Percentiles rank a stretch among this genome's conserved stretches.
Evolutionary conservation across 2,797 vertebrate genomes (phyloP).

Genomic region (Meda fulgida): DNA sequence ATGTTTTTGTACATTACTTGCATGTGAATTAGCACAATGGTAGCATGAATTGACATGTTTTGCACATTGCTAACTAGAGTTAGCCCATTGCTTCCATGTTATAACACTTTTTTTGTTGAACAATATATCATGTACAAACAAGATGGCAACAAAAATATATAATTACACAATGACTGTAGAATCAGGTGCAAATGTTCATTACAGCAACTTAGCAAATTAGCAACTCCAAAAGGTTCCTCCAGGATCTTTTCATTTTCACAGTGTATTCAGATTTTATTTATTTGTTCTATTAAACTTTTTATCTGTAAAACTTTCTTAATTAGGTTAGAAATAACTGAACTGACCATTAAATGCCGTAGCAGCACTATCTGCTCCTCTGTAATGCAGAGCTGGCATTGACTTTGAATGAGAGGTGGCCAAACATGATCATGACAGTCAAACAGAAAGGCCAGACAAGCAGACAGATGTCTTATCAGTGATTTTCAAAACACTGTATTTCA

Average conservation of each 20-base stretch:
- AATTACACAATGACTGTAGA: no score
- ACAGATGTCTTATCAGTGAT: conserved; percentile 83
- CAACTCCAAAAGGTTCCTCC: no score
- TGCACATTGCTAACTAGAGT: no score
- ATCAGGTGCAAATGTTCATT: no score
- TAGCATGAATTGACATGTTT: no score
- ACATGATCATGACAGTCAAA: conserved; percentile 78
- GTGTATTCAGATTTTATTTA: neutral
- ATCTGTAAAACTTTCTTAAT: neutral
- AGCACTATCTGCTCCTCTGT: conserved; percentile 55
- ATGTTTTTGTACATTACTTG: no score
- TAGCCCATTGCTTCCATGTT: no score
- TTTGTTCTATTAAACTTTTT: neutral
- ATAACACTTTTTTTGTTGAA: no score
- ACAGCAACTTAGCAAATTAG: no score
- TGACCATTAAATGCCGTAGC: conserved; percentile 32
- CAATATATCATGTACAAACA: no score
- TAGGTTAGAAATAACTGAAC: neutral
- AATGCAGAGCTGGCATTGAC: conserved; percentile 59
- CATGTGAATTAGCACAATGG: no score
- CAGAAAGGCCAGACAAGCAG: conserved; percentile 76
- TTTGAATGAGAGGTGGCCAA: conserved; percentile 74
- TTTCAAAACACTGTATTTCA: conserved; percentile 77
- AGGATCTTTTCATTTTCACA: neutral
- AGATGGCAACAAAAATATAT: no score